Conservation (phyloP, 2,113 vertebrate genomes). For the Anhinga anhinga region DNA sequence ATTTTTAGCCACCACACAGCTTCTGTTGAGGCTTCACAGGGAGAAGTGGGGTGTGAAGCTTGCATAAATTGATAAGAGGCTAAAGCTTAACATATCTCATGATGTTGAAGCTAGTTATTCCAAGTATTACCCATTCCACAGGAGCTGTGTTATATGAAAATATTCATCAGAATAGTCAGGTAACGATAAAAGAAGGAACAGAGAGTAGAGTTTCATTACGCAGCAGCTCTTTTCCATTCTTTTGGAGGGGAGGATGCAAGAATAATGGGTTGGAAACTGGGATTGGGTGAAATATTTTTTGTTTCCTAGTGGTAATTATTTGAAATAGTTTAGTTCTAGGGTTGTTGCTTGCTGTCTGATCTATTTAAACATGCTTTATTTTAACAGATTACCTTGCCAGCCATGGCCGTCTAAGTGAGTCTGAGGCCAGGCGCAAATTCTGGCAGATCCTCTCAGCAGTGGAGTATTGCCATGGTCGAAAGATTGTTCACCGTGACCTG, state of each 20-base stretch:
- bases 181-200: neutral
- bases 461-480: conserved; percentile 93
- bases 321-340: neutral
- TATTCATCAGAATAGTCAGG: neutral
- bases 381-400: conserved; percentile 92
- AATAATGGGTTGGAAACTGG: neutral
- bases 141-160: neutral
- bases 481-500: conserved; percentile 94
- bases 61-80: neutral
- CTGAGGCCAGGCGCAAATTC: conserved; percentile 94
- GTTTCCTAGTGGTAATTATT: neutral
- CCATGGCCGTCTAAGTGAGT: conserved; percentile 90
- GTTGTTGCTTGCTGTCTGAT: neutral
- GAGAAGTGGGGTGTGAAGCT: neutral
- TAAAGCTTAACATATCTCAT: neutral
- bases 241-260: neutral
- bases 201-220: neutral
- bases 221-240: neutral
- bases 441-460: conserved; percentile 97
- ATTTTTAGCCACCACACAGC: neutral
- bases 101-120: neutral
- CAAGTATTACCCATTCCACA: neutral
- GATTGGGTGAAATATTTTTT: neutral
- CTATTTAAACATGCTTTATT: neutral
- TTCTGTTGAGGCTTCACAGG: neutral